Base-by-base conservation (phyloP, 2,113 vertebrate species). In the Sceloporus tristichus region DNA sequence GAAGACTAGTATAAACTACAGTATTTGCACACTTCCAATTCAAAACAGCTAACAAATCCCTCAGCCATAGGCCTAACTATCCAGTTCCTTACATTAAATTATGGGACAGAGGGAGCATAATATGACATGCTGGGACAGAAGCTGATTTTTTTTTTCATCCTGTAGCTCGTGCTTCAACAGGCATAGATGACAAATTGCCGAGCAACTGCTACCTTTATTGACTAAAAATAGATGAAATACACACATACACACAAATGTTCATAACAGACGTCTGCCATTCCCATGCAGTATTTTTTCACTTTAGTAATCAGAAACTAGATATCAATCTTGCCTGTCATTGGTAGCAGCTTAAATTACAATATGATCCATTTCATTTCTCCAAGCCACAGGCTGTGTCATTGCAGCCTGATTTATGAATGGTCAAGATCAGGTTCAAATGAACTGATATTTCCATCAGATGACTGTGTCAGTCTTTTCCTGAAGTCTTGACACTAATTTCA, bases 141-240 rank as follows among this genome's bases (percentile, higher is more conserved):
- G n/a, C n/a, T 76, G 48, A 13, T 79, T 18, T 18, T 2, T 16
- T 16, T 10, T 16, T 87, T 90, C 84, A 91, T 92, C 94, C 92
- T 86, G 81, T 71, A 70, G 21, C 56, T 90, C 84, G 82, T 84
- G 23, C 85, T 94, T 94, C 91, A 93, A 93, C 92, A 81, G 86
- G 29, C 75, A 89, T 83, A 34, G 79, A 92, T 89, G 91, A 95
- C 81, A 94, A 91, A 90, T 87, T 0, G 0, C 34, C 56, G 54
- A 94, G 42, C 84, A 91, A 83, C 68, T 90, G 34, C 56, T 93
- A 87, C 42, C 90, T 77, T 84, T 76, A 89, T 53, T 82, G 87
- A 89, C 86, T 91, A 94, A 93, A 90, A 90, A 85, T 21, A 83
- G 86, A 88, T 59, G 76, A 81, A 82, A 71, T 29, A 71, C 68